phyloP scores from a whole-genome alignment of 1,140 invertebrate genomes.

The Lutraria rhynchaena region DNA sequence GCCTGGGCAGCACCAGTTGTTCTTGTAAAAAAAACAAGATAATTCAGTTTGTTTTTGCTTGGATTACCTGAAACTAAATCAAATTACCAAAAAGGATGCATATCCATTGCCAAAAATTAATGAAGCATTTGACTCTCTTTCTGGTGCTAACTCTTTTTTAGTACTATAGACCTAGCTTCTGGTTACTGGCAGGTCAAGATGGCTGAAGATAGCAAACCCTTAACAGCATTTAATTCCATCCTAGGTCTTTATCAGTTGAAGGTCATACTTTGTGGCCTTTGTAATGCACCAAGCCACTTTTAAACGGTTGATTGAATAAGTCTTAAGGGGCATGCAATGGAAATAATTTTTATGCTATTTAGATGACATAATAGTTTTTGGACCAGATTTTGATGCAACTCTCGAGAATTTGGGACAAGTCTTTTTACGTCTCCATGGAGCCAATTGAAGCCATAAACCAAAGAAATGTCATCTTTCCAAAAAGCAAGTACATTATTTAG shows the following conservation, averaged over 20 bases:
- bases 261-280: conserved; percentile 68
- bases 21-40: conserved; percentile 81
- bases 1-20: conserved; percentile 82
- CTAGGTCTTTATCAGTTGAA: conserved; percentile 59
- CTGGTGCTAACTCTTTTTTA: conserved; percentile 79
- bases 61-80: conserved; percentile 81
- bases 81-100: conserved; percentile 54
- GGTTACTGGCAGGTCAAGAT: conserved; percentile 83
- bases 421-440: conserved; percentile 22
- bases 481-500: conserved; percentile 54
- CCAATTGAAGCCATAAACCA: conserved; percentile 56
- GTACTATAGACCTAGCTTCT: conserved; percentile 81
- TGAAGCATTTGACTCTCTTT: conserved; percentile 37
- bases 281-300: conserved; percentile 70
- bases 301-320: conserved; percentile 67
- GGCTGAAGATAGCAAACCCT: conserved; percentile 47
- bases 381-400: conserved; percentile 34
- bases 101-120: conserved; percentile 66
- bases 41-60: conserved; percentile 82
- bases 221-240: conserved; percentile 55
- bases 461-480: conserved; percentile 62
- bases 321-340: conserved; percentile 58
- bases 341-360: conserved; percentile 55
- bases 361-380: conserved; percentile 64
- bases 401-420: conserved; percentile 53